These are phyloP conservation scores for Boloria selene DNA, from an alignment of 2,888 invertebrate genomes.

Conservation along the genomic window DNA sequence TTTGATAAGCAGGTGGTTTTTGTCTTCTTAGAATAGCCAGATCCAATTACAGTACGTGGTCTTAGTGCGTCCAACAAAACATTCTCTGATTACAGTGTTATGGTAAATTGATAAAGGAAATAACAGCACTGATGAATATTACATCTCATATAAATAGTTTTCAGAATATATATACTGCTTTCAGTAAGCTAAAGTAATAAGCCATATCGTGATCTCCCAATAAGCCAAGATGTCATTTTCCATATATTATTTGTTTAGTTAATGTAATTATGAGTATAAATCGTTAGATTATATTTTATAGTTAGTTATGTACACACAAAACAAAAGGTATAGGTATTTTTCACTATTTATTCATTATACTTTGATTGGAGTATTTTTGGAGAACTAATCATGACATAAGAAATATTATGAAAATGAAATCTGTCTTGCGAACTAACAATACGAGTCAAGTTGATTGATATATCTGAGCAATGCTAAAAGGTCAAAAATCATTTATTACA, in stretches of 20 bases:
- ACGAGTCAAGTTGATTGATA: conserved; percentile 30
- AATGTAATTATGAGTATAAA: no score
- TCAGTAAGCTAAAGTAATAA: no score
- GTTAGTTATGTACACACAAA: no score
- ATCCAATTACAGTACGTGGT: conserved; percentile 40
- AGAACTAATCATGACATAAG: conserved; percentile 22
- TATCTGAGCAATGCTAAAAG: conserved; percentile 26
- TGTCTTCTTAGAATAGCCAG: conserved; percentile 37
- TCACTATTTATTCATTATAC: background rate
- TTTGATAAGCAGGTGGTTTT: conserved; percentile 66
- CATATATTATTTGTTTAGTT: no score
- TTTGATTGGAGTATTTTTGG: conserved; percentile 1
- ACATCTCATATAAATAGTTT: conserved; percentile 1
- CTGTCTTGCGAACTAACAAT: conserved; percentile 22
- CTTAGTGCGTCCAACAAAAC: conserved; percentile 23
- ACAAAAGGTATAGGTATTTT: no score
- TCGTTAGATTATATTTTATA: no score
- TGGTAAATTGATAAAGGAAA: conserved; percentile 19
- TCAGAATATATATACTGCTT: conserved; percentile 3
- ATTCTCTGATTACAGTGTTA: conserved; percentile 16
- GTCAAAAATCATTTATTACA: conserved; percentile 21
- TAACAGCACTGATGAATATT: conserved; percentile 7
- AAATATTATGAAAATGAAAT: conserved; percentile 20
- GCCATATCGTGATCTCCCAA: no score
- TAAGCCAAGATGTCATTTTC: no score